Evolutionary conservation across 2,113 vertebrate genomes (phyloP), one percentile per base, ranked within the genome.

Genomic region (Archocentrus centrarchus): DNA sequence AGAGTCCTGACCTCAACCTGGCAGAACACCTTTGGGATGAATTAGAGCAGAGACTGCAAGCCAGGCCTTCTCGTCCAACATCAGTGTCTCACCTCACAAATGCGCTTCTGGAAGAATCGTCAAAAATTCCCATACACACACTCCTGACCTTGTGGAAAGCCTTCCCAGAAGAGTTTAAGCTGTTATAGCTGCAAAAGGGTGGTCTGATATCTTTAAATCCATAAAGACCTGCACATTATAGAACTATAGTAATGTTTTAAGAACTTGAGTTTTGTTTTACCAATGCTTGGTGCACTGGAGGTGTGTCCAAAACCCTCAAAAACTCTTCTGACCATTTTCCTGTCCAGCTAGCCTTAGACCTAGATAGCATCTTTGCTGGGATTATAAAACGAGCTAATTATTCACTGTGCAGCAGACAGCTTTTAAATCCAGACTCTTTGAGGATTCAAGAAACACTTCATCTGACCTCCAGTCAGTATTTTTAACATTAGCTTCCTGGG

Each of bases 201-300:
- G 2, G 37, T 7, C 8, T 9, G 37, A 39, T 8, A 39, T 10
- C 66, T 73, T 53, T 73, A 32, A 4, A 24, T 44, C 17, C 41
- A 70, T 41, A 20, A 24, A 73, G 27, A 73, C 66, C 24, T 73
- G 47, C 17, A 35, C 27, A 32, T n/a, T 32, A 20, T 32, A 73
- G 10, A 55, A 55, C 27, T 73, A 53, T 2, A 73, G 17, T 53
- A 32, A 73, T 73, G 66, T 73, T 20, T 47, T 5, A 73, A 20
- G 17, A 53, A 11, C 66, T 27, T 73, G 24, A 44, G 44, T 53
- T 73, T 70, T 47, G 44, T 47, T 0, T 0, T 0, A 27, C 47
- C 24, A 73, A 32, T 24, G 2, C 10, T 53, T 32, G 24, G 41
- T 0, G 24, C 44, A 53, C 44, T 20, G 24, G 17, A n/a, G 30